phyloP scores from a whole-genome alignment of 2,797 vertebrate genomes.

The Atherinosoma microstoma region DNA sequence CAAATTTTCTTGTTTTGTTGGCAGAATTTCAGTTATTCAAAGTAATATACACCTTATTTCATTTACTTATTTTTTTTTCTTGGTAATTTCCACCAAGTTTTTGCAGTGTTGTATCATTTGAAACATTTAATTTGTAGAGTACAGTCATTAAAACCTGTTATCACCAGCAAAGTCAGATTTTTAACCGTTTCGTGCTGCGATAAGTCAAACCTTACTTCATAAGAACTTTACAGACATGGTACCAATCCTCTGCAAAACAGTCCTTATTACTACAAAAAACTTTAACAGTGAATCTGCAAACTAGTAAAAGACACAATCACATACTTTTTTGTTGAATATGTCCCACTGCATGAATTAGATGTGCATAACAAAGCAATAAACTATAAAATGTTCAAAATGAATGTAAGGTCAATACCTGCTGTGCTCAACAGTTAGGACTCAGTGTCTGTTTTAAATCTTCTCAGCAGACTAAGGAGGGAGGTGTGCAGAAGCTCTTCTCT shows the following conservation, averaged over 20 bases:
- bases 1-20: too few relatives aligned
- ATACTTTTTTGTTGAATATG: neutral
- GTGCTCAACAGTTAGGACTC: conserved; percentile 13
- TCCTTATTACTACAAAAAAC: neutral
- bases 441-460: conserved; percentile 31
- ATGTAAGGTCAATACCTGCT: conserved; percentile 14
- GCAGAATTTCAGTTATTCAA: too few relatives aligned
- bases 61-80: too few relatives aligned
- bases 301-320: neutral
- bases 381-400: neutral
- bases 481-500: conserved; percentile 27
- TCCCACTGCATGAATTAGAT: neutral
- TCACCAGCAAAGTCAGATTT: neutral
- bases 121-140: neutral
- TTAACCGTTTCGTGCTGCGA: neutral
- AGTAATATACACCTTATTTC: too few relatives aligned
- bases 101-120: too few relatives aligned
- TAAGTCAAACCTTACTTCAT: neutral
- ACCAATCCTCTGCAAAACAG: neutral
- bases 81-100: too few relatives aligned
- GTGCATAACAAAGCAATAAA: neutral
- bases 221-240: neutral
- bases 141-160: neutral
- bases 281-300: neutral
- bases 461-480: conserved; percentile 10